Conservation (phyloP, 2,797 vertebrate genomes). For the Oceanodroma leucorhoa region DNA sequence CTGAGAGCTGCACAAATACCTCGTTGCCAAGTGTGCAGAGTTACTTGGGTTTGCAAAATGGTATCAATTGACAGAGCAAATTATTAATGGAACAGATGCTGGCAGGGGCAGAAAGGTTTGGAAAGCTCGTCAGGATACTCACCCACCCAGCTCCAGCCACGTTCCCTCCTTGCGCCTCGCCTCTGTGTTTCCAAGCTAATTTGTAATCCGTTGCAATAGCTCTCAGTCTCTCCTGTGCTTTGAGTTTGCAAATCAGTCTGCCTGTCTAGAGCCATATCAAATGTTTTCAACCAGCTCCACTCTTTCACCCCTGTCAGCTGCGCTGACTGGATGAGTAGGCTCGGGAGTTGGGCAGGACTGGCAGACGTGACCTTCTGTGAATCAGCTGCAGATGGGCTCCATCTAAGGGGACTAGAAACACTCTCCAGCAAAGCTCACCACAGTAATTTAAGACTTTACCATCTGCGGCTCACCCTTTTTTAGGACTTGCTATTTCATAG, state of each 20-base stretch:
- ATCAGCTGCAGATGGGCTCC: background rate
- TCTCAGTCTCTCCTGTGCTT: background rate
- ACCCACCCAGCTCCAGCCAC: background rate
- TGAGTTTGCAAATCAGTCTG: constrained; percentile 9
- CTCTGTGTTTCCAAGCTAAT: background rate
- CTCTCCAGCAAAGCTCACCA: background rate
- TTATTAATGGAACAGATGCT: constrained; percentile 17
- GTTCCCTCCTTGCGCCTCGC: background rate
- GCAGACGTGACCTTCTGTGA: background rate
- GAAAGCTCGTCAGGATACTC: background rate
- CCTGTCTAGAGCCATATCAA: constrained; percentile 15
- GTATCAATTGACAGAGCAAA: background rate
- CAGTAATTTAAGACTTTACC: background rate
- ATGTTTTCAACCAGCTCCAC: background rate
- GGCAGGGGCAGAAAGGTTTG: background rate
- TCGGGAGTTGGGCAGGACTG: background rate
- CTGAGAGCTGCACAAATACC: background rate
- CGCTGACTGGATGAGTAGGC: background rate
- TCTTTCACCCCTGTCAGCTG: background rate
- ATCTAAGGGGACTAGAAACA: background rate
- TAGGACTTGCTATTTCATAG: background rate
- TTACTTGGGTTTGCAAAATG: background rate
- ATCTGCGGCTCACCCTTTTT: background rate
- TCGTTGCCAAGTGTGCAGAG: background rate
- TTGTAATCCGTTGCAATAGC: constrained; percentile 1